Conservation (phyloP, 37 sponge, comb jelly and placozoan genomes). For the Beroe forskalii region DNA sequence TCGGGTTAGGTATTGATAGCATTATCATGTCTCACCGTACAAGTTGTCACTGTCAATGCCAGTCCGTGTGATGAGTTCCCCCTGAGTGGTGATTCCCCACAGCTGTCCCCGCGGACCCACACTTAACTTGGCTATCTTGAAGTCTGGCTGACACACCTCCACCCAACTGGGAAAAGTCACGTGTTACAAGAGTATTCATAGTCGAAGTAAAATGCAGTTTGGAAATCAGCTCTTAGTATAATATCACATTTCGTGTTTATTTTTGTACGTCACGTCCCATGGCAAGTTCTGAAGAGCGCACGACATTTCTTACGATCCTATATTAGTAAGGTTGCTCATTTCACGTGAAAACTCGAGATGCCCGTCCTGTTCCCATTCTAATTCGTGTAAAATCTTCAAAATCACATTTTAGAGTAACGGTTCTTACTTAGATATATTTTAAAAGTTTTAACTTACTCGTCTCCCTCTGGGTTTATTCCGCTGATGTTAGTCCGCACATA, state of each 20-base stretch:
- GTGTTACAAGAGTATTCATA: too few species aligned
- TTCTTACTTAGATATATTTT: too few species aligned
- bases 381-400: not conserved
- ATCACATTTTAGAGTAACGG: not conserved
- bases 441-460: not conserved
- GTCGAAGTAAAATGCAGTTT: too few species aligned
- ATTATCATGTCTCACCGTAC: not conserved
- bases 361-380: not conserved
- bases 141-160: conserved; percentile 37
- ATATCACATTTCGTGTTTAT: too few species aligned
- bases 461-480: conserved; percentile 32
- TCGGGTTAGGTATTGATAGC: too few species aligned
- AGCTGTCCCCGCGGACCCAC: conserved; percentile 24
- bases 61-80: not conserved
- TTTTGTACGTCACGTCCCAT: too few species aligned
- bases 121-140: not conserved
- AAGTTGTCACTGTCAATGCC: conserved; percentile 5
- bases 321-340: too few species aligned
- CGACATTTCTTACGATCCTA: too few species aligned
- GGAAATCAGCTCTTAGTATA: too few species aligned
- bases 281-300: too few species aligned
- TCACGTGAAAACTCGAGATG: too few species aligned
- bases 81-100: conserved; percentile 25
- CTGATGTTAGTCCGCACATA: not conserved
- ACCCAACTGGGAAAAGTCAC: not conserved